A percentile compares a stretch with the other conserved stretches of the same genome.
These are phyloP conservation scores for Calameuta filiformis DNA, from an alignment of 2,888 invertebrate genomes.

Conservation along the genomic window DNA sequence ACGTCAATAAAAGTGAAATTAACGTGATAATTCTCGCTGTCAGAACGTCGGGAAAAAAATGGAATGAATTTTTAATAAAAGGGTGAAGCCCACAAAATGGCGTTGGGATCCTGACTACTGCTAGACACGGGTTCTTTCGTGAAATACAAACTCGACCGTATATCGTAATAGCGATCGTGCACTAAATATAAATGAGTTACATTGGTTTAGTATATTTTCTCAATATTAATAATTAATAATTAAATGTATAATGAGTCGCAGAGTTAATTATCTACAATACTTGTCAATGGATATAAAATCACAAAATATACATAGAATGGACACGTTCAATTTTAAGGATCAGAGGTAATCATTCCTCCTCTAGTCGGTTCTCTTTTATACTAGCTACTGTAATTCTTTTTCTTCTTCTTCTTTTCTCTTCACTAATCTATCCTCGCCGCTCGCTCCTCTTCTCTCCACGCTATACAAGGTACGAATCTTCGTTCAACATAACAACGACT, in stretches of 20 bases:
- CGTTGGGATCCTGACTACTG: too few relatives aligned
- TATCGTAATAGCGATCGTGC: constrained; percentile 6
- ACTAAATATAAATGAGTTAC: constrained; percentile 32
- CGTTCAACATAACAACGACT: background rate
- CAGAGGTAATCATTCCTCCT: constrained; percentile 3
- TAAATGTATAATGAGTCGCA: constrained; percentile 58
- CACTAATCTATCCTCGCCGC: background rate
- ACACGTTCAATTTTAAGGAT: constrained; percentile 38
- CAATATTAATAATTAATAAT: constrained; percentile 43
- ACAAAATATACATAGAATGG: constrained; percentile 66
- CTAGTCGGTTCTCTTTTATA: too few relatives aligned
- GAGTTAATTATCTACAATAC: constrained; percentile 65
- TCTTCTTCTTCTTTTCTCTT: background rate
- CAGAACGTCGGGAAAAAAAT: too few relatives aligned
- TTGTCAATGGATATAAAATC: constrained; percentile 64
- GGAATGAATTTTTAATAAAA: too few relatives aligned
- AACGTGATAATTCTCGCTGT: too few relatives aligned
- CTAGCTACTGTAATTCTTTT: too few relatives aligned
- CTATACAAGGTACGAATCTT: background rate
- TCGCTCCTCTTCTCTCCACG: background rate
- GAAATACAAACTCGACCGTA: too few relatives aligned
- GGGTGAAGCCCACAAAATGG: too few relatives aligned
- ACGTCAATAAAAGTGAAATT: too few relatives aligned
- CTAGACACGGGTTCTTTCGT: too few relatives aligned
- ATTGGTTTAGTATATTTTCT: constrained; percentile 51